Evolutionary conservation across 1,140 invertebrate species (phyloP).

Genomic region (Rhizoglyphus robini): DNA sequence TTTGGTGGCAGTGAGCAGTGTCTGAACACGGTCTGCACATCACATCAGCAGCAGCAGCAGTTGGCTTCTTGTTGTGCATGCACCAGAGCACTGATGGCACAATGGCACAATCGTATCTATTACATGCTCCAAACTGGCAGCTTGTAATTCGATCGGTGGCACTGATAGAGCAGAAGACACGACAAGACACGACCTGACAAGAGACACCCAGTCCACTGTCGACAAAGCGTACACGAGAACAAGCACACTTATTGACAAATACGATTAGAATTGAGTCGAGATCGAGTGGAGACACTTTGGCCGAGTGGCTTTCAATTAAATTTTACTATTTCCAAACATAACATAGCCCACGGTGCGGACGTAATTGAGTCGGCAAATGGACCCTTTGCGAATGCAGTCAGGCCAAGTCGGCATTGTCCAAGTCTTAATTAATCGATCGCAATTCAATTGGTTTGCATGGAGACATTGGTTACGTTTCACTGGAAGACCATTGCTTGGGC

Average conservation of each 20-base stretch:
- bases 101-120: constrained; percentile 7
- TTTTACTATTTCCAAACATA: no score
- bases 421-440: not conserved
- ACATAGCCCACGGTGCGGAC: no score
- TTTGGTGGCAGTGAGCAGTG: no score
- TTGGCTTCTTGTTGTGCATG: no score
- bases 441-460: not conserved
- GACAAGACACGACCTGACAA: not conserved
- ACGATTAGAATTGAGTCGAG: constrained; percentile 4
- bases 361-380: no score
- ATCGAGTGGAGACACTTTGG: not conserved
- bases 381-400: no score
- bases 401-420: no score
- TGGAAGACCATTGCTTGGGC: not conserved
- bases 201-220: not conserved
- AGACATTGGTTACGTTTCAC: not conserved
- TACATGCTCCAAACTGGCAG: constrained; percentile 6
- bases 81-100: no score
- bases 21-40: no score
- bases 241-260: constrained; percentile 11
- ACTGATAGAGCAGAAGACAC: not conserved
- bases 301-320: no score
- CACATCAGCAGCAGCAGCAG: no score
- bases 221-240: constrained; percentile 1
- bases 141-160: not conserved